Base-by-base conservation (phyloP, 2,797 vertebrate species). In the Spinus pinus region DNA sequence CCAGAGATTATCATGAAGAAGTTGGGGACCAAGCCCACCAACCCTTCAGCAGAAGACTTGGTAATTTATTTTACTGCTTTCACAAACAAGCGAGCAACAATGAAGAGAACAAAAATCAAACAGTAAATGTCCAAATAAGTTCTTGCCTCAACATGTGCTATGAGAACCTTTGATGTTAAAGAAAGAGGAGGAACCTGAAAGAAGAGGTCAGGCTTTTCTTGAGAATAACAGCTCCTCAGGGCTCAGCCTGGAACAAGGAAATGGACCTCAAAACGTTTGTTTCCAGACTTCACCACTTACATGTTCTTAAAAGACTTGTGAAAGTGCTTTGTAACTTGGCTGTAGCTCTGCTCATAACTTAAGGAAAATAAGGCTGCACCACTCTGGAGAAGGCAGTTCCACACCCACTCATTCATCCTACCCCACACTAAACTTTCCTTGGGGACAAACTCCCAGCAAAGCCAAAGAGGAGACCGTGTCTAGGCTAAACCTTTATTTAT, bases 121-220 rank as follows among this genome's bases (percentile, higher is more conserved):
- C 49, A 65, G 69, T 44, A 77, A 64, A 77, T 30, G 72, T 77
- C 85, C 89, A 86, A 74, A 3, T 46, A 80, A 82, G 33, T 58
- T 87, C 94, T 83, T 94, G 82, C 75, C 77, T 67, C 72, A 74
- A 78, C 75, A 47, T 44, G 94, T 42, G 35, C 81, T 73, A 17
- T 0, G 1, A 85, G 42, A 92, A 81, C 33, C 67, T 94, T 65
- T 96, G 69, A 93, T 82, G 71, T 54, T 81, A 73, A 69, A 82
- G 56, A 85, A 84, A 69, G 19, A 50, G 49, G 33, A 93, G 81
- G 41, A 91, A 88, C 49, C 51, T 62, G 53, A 60, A 86, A 73
- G 56, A 56, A 88, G 91, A 90, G 57, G 74, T 86, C 81, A 79
- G 44, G 53, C 74, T 67, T 65, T 49, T 51, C 70, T 72, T n/a